Evolutionary conservation across 2,113 vertebrate species (phyloP).

Genomic region (Strigops habroptila): DNA sequence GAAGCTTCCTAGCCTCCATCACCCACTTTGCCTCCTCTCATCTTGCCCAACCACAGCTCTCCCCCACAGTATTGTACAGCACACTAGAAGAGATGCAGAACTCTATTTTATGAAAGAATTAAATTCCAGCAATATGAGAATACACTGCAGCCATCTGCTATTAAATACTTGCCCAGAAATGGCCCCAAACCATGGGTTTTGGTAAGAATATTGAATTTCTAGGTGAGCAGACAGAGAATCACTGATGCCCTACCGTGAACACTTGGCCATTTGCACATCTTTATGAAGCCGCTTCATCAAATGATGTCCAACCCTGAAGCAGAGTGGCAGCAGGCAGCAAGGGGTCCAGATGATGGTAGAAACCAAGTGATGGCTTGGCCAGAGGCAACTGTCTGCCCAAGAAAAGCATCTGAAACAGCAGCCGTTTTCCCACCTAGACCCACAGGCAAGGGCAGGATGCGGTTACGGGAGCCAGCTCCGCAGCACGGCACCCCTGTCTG

Average conservation of each 20-base stretch:
- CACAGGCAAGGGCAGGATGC: rapidly evolving
- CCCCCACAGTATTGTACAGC: not conserved
- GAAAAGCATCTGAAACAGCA: not conserved
- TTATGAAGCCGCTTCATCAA: not conserved
- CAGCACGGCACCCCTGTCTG: rapidly evolving
- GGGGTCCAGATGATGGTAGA: not conserved
- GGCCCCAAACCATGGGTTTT: not conserved
- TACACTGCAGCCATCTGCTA: not conserved
- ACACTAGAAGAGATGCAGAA: not conserved
- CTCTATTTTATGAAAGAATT: not conserved
- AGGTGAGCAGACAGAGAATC: not conserved
- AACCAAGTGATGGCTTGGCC: not conserved
- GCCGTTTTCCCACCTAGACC: rapidly evolving
- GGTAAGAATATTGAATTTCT: not conserved
- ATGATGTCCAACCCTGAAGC: rapidly evolving
- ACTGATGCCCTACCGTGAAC: not conserved
- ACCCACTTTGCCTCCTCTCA: rapidly evolving
- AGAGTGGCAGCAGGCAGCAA: rapidly evolving
- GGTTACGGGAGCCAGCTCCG: not conserved
- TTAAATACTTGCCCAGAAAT: not conserved
- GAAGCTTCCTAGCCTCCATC: not conserved
- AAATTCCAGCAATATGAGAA: not conserved
- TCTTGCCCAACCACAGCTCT: not conserved
- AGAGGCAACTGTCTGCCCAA: not conserved
- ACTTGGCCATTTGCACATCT: not conserved